Percentiles rank a stretch among this genome's conserved stretches.
These are phyloP conservation scores for Piscicola geometra DNA, from an alignment of 2,888 invertebrate species.

Conservation along the genomic window DNA sequence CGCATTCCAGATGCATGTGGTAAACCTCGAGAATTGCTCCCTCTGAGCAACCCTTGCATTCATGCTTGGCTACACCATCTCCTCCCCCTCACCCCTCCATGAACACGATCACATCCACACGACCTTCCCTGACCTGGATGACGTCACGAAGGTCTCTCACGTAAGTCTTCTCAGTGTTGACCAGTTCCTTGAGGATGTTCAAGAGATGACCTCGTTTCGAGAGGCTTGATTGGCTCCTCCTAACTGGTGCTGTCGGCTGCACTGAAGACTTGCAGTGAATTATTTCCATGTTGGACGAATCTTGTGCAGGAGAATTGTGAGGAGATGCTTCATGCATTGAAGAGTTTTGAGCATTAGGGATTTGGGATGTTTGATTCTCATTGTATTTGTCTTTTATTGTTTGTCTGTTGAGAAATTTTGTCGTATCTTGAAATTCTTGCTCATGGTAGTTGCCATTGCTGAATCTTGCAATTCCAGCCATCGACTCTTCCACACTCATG, in stretches of 20 bases:
- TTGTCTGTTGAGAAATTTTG: neutral
- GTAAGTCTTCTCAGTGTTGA: conserved; percentile 30
- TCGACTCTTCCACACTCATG: neutral
- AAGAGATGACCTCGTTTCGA: conserved; percentile 23
- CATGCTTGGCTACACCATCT: too few relatives aligned
- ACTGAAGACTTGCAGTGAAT: neutral
- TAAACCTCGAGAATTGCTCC: too few relatives aligned
- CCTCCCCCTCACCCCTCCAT: too few relatives aligned
- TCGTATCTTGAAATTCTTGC: neutral
- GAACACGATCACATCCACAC: too few relatives aligned
- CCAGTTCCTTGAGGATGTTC: conserved; percentile 27
- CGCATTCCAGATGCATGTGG: too few relatives aligned
- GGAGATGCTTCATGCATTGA: neutral
- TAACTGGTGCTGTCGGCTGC: neutral
- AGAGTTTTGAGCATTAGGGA: neutral
- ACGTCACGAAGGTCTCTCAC: conserved; percentile 34
- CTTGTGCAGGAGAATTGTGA: neutral
- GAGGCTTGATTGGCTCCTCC: neutral
- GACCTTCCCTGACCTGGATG: conserved; percentile 28
- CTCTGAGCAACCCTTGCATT: too few relatives aligned
- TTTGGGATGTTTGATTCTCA: neutral
- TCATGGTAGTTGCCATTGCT: neutral
- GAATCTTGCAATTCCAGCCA: neutral
- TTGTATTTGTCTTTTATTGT: neutral
- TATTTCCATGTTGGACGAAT: neutral